Conservation (phyloP, 2,888 invertebrate genomes). For the Torymus tubicola region DNA sequence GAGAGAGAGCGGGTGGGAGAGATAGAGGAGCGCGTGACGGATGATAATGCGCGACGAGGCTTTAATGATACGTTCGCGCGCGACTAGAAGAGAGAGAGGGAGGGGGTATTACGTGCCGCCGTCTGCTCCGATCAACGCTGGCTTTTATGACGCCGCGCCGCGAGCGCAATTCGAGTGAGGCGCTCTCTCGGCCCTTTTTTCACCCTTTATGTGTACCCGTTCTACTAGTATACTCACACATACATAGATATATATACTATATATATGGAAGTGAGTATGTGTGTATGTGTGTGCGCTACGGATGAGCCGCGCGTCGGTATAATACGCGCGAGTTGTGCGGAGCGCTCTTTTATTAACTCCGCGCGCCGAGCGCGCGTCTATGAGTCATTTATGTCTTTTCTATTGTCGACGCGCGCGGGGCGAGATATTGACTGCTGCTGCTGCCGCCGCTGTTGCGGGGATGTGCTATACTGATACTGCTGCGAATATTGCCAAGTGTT, state of each 20-base stretch:
- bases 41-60: conserved; percentile 45
- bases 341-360: conserved; percentile 28
- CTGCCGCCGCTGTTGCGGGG: no score
- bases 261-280: no score
- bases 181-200: conserved; percentile 32
- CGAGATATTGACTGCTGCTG: no score
- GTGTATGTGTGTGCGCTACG: no score
- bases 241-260: no score
- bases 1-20: no score
- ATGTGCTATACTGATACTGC: no score
- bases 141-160: conserved; percentile 40
- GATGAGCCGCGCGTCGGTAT: no score
- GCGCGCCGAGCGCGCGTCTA: neutral
- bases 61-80: conserved; percentile 34
- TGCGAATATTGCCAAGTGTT: no score
- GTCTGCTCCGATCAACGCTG: conserved; percentile 43
- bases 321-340: neutral
- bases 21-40: conserved; percentile 37
- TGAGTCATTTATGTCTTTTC: neutral
- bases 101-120: conserved; percentile 16
- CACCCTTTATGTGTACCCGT: conserved; percentile 1
- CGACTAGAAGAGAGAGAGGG: no score
- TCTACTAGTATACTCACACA: no score
- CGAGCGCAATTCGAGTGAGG: conserved; percentile 22
- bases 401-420: neutral